Evolutionary conservation across 2,797 vertebrate genomes (phyloP).

Genomic region (Pelodytes ibericus): DNA sequence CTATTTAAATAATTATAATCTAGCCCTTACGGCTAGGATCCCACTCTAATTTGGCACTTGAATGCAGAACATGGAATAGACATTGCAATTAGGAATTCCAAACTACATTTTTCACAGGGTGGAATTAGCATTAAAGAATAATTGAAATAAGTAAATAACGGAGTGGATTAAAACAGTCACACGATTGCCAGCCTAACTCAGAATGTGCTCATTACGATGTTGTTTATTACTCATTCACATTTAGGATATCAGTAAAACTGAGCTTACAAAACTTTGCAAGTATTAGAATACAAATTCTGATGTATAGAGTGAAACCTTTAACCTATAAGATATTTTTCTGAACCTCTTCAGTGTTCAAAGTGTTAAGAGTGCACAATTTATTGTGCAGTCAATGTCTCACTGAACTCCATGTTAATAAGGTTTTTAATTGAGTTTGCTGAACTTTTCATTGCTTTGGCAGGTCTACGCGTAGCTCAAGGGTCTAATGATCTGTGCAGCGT

Average conservation of each 20-base stretch:
- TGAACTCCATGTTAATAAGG: conserved; percentile 34
- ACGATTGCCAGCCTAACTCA: conserved; percentile 7
- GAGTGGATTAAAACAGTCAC: conserved; percentile 51
- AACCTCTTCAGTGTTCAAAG: not conserved
- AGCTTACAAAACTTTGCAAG: conserved; percentile 15
- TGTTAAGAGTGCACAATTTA: conserved; percentile 11
- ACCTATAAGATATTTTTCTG: not conserved
- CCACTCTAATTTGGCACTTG: conserved; percentile 60
- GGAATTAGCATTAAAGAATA: conserved; percentile 64
- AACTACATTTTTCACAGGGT: conserved; percentile 59
- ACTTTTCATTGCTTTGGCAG: conserved; percentile 44
- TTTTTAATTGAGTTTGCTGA: conserved; percentile 49
- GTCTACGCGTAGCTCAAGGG: conserved; percentile 35
- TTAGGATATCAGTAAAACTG: not conserved
- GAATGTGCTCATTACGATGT: conserved; percentile 14
- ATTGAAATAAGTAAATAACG: conserved; percentile 39
- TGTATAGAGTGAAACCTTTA: not conserved
- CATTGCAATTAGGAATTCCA: conserved; percentile 59
- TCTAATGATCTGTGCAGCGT: conserved; percentile 38
- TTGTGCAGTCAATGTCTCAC: conserved; percentile 25
- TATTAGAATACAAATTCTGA: conserved; percentile 17
- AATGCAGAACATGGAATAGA: conserved; percentile 60
- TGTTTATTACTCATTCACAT: conserved; percentile 25
- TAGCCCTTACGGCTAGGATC: conserved; percentile 18
- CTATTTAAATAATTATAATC: no score